Evolutionary conservation across 2,888 invertebrate species (phyloP), one percentile per base, ranked within the genome.

Genomic region (Dimorphilus gyrociliatus): DNA sequence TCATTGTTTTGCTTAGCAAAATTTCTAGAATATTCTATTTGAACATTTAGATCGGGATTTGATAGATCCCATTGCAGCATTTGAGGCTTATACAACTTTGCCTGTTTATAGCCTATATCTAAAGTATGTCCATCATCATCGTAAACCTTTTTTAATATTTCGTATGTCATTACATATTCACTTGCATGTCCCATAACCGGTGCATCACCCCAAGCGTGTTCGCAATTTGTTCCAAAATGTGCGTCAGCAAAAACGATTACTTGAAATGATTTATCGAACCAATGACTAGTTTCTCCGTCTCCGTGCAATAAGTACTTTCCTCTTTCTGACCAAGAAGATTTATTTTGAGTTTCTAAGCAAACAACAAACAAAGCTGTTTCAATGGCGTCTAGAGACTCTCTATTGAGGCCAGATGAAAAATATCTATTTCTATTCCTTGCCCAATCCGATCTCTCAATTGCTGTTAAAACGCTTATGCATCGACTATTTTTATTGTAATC

Each of bases 231-330:
- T 8, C 67, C 66, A 38, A 60, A 52, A 27, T 55, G 49, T n/a
- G 63, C 67, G 44, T 67, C 59, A 23, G 51, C 47, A 45, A 64
- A 64, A 30, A 61, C 48, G 5, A 64, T 36, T 13, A 65, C 25
- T 36, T 55, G 62, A 28, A 64, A 42, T 32, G 57, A 58, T 42
- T 68, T 68, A 45, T 68, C 67, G 47, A 64, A 67, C 68, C 68
- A 67, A 16, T 64, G 37, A n/a, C n/a, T n/a, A 3, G 53, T 50
- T 27, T 51, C 50, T 1, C 66, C 64, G 42, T 63, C 60, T 2
- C 61, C 63, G 42, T 64, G 63, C 3, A 68, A 44, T 7, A 67
- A 44, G 26, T 47, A 52, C 24, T 59, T 57, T 3, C 57, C 65
- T 25, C 58, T 51, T 3, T 50, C 48, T 13, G 52, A 53, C 25